Evolutionary conservation across 2,888 invertebrate species (phyloP), one percentile per base, ranked within the genome.

Genomic region (Quadriops clusia): DNA sequence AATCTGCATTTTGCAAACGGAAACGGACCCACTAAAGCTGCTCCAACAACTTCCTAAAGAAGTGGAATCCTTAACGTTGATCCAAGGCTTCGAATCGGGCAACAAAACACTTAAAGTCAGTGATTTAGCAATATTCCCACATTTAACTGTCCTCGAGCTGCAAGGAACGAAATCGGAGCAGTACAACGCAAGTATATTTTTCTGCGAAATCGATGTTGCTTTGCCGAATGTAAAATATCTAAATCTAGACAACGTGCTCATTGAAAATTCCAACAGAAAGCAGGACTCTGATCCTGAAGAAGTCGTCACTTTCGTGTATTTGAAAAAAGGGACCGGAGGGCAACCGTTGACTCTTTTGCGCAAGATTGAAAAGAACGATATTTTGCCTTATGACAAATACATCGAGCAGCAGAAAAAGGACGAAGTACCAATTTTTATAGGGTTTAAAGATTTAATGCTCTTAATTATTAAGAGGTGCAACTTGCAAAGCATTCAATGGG

Each of bases 381-480:
- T 77, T 23, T 49, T 77, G 17, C 73, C 77, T 1, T 78, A 77
- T 43, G 69, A 71, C 32, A 64, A 70, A 25, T 77, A 74, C 45
- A 65, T 70, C 38, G 64, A 69, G 44, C 55, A 67, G 53, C 52
- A 63, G 41, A 58, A 68, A 50, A 58, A 64, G 44, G 56, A 62
- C 13, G 47, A 54, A 36, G 44, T 54, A 41, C 48, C 64, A 34
- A 43, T 61, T 11, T 70, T 72, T 42, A 58, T 64, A 7, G 66
- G 65, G 5, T 60, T 71, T 29, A 54, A 59, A 29, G 61, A 61
- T 37, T 56, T 79, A 22, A 60, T 67, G 35, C 67, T 77, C 37
- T 49, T 78, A 25, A 61, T 75, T 40, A 67, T 77, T 18, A 66
- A 67, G 27, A 62, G 65, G 30, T 77, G 77, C 42, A 64, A 69